Percentiles rank a stretch among this genome's conserved stretches.
Conservation (phyloP, 2,113 vertebrate genomes). For the Bagarius yarrelli region DNA sequence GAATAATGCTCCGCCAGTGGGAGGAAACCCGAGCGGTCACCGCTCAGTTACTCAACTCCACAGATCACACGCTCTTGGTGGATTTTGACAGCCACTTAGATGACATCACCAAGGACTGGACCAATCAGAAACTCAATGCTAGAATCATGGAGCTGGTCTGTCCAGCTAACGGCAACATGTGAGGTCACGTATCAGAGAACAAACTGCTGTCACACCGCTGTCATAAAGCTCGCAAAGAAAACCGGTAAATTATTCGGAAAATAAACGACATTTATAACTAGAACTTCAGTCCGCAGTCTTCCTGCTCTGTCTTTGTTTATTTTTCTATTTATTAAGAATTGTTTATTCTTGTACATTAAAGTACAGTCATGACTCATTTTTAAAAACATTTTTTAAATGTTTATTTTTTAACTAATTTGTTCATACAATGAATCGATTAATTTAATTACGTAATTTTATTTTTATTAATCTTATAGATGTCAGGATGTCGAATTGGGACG, state of each 20-base stretch:
- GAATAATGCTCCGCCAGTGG: slow-evolving; percentile 90
- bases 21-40: slow-evolving; percentile 80
- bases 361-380: not conserved
- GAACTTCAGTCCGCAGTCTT: not conserved
- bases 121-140: slow-evolving; percentile 82
- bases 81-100: slow-evolving; percentile 89
- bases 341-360: not conserved
- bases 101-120: slow-evolving; percentile 89
- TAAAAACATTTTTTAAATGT: not conserved
- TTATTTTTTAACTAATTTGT: not conserved
- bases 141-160: slow-evolving; percentile 78
- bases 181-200: slow-evolving; percentile 29
- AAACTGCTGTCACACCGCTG: not conserved
- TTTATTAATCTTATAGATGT: too few relatives aligned
- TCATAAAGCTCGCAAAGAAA: not conserved
- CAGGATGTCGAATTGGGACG: too few relatives aligned
- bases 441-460: too few relatives aligned
- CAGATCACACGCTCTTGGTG: slow-evolving; percentile 76
- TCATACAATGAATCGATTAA: too few relatives aligned
- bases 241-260: not conserved
- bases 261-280: not conserved
- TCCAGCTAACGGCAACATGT: slow-evolving; percentile 76
- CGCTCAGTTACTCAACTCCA: slow-evolving; percentile 74
- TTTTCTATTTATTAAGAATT: not conserved
- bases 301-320: not conserved